These are phyloP conservation scores for Gorsachius goisagi DNA, from an alignment of 2,113 vertebrate genomes.

Conservation along the genomic window DNA sequence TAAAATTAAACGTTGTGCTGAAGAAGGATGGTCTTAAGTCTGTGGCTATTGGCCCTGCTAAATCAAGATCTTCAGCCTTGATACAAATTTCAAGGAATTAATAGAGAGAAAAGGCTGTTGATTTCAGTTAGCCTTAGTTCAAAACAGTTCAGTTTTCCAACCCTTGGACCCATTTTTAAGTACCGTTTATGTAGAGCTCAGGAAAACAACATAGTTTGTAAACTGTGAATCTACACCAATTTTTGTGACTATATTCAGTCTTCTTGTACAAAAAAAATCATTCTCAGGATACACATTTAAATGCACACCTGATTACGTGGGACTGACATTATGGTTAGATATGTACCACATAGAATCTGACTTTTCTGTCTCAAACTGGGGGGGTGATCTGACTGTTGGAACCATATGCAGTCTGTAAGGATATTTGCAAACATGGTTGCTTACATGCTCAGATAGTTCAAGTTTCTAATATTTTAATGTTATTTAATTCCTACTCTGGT, in stretches of 20 bases:
- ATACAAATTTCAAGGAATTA: not conserved
- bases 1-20: not conserved
- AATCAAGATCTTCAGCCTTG: not conserved
- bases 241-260: not conserved
- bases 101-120: not conserved
- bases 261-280: not conserved
- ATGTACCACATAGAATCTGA: not conserved
- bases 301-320: accelerated
- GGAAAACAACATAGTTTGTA: not conserved
- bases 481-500: not conserved
- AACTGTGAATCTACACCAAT: not conserved
- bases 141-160: not conserved
- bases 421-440: not conserved
- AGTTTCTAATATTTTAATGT: slow-evolving; percentile 3
- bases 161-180: not conserved
- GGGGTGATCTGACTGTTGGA: not conserved
- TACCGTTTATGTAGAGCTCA: not conserved
- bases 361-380: not conserved
- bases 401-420: not conserved
- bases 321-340: not conserved
- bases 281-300: not conserved
- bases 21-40: not conserved
- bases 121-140: not conserved
- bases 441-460: not conserved
- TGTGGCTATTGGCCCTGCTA: not conserved